Evolutionary conservation across 2,888 invertebrate species (phyloP).

Genomic region (Drosophila diplacantha): DNA sequence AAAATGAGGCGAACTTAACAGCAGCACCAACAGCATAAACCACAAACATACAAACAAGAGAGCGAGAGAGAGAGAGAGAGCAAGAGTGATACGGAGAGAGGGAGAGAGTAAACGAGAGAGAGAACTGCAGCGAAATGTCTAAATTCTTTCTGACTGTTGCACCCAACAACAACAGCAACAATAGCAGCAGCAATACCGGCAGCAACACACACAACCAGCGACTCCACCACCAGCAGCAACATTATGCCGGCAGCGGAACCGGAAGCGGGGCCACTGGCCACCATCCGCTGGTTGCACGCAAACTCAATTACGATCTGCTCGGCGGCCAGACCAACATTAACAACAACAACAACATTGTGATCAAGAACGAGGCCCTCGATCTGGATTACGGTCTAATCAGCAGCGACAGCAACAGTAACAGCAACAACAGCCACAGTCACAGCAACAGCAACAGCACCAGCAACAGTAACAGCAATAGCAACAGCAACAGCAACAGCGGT

Average conservation of each 20-base stretch:
- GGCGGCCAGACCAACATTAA: constrained; percentile 44
- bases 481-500: constrained; percentile 41
- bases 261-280: constrained; percentile 26
- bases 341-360: constrained; percentile 59
- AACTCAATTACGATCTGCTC: constrained; percentile 61
- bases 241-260: constrained; percentile 45
- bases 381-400: constrained; percentile 47
- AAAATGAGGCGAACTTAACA: constrained; percentile 55
- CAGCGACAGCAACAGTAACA: constrained; percentile 46
- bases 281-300: constrained; percentile 62
- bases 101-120: constrained; percentile 22
- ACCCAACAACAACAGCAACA: constrained; percentile 59
- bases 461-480: constrained; percentile 35
- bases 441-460: constrained; percentile 42
- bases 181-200: constrained; percentile 36
- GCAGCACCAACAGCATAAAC: constrained; percentile 12
- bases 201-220: constrained; percentile 41
- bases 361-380: constrained; percentile 58
- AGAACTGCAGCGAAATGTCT: constrained; percentile 70
- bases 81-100: constrained; percentile 15
- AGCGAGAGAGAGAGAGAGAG: constrained; percentile 12
- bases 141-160: constrained; percentile 70
- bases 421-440: constrained; percentile 42
- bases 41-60: background rate
- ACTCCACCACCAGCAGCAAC: constrained; percentile 39